phyloP scores from a whole-genome alignment of 2,888 invertebrate genomes.

The Mycalesis mineus region DNA sequence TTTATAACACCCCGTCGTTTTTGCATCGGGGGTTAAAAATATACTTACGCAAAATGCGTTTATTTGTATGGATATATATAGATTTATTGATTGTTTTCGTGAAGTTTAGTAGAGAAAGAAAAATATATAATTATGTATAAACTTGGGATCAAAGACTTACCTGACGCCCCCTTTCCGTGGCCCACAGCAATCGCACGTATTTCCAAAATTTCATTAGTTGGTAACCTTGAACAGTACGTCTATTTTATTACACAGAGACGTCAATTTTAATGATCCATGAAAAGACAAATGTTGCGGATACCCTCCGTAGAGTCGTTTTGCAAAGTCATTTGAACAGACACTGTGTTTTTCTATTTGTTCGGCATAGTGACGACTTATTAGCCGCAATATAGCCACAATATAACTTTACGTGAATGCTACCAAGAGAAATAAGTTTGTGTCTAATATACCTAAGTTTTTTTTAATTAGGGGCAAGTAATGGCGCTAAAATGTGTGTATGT shows the following conservation, averaged over 20 bases:
- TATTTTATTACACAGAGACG: not conserved
- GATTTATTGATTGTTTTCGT: too few relatives aligned
- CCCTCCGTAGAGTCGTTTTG: not conserved
- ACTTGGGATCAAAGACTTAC: conserved; percentile 44
- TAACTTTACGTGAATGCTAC: not conserved
- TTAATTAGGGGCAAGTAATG: too few relatives aligned
- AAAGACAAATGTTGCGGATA: not conserved
- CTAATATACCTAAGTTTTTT: too few relatives aligned
- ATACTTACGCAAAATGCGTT: too few relatives aligned
- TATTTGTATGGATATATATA: too few relatives aligned
- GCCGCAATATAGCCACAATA: not conserved
- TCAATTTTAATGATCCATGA: not conserved
- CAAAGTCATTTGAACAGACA: not conserved
- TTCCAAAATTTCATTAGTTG: conserved; percentile 70
- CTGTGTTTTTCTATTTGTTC: too few relatives aligned
- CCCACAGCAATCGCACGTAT: conserved; percentile 72
- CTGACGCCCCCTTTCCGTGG: conserved; percentile 69
- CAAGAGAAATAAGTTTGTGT: not conserved
- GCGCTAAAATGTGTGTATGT: too few relatives aligned
- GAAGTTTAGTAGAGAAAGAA: too few relatives aligned
- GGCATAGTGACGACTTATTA: too few relatives aligned
- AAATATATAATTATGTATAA: too few relatives aligned
- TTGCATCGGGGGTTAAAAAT: too few relatives aligned
- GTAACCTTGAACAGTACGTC: conserved; percentile 42
- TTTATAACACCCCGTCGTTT: too few relatives aligned